Base-by-base conservation (phyloP, 2,888 invertebrate genomes). In the Nomada fabriciana region DNA sequence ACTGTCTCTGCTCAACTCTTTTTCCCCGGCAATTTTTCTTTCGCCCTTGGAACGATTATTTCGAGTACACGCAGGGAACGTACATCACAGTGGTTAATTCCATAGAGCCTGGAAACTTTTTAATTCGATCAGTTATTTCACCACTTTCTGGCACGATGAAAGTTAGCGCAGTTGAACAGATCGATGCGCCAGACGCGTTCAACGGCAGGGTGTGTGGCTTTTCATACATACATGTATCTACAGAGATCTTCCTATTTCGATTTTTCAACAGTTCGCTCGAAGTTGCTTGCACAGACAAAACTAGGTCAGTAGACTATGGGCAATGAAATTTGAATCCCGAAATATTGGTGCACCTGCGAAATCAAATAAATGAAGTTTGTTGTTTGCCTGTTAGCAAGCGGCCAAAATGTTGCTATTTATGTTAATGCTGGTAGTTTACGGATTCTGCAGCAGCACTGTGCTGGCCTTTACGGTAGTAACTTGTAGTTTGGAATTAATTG, bases 71-170 rank as follows among this genome's bases (percentile, higher is more conserved):
- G 43, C 29, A 0, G 55, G 2, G 55, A 15, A n/a, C 71, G 42
- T 59, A 52, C 75, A 25, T 59, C 55, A 20, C 25, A 10, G 53
- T 36, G 53, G 50, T 82, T 80, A 82, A 85, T 76, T 76, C 36
- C 36, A 5, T 7, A 5, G 36, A 36, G 36, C 36, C 15, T 60
- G 64, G 15, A 72, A 84, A 86, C 69, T 82, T 86, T 85, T 84
- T 82, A 74, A 86, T 76, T 72, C 59, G 61, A 74, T 81, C 84
- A 47, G 29, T 76, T 76, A 52, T 70, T 64, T 72, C 65, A 29
- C 52, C 25, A 25, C 20, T 23, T 43, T 57, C 55, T 15, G 47
- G 2, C 74, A 25, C 64, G 20, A 29, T 9, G 47, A 7, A 25
- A 47, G 57, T 59, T 47, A 23, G 20, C 50, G 70, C 29, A 25